A percentile compares a stretch with the other conserved stretches of the same genome.
phyloP scores from a whole-genome alignment of 2,797 vertebrate species.

The Xyrichtys novacula region DNA sequence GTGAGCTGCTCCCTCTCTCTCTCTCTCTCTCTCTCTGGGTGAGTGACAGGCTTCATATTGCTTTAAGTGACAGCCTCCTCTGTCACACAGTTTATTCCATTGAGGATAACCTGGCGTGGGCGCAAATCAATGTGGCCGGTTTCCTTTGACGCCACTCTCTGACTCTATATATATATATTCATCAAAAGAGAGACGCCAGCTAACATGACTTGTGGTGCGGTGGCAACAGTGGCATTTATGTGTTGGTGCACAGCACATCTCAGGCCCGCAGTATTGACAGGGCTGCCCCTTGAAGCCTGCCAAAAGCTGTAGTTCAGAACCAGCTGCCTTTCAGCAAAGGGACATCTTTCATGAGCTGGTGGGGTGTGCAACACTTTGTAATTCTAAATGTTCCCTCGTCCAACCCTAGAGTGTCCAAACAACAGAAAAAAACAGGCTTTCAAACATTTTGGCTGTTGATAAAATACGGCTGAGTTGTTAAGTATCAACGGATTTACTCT shows the following conservation, averaged over 20 bases:
- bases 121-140: slow-evolving; percentile 44
- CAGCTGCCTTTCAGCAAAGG: slow-evolving; percentile 22
- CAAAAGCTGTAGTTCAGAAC: slow-evolving; percentile 33
- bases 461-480: slow-evolving; percentile 1
- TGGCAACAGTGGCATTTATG: slow-evolving; percentile 4
- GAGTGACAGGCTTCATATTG: slow-evolving; percentile 32
- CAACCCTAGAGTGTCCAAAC: neutral
- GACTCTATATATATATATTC: slow-evolving; percentile 34
- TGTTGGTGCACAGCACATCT: slow-evolving; percentile 13
- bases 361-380: slow-evolving; percentile 11
- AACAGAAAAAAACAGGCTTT: neutral
- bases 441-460: slow-evolving; percentile 10
- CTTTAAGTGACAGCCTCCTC: slow-evolving; percentile 21
- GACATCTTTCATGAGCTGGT: slow-evolving; percentile 16
- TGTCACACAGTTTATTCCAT: slow-evolving; percentile 32
- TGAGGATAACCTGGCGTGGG: slow-evolving; percentile 19
- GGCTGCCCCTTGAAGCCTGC: slow-evolving; percentile 8
- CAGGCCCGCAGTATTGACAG: slow-evolving; percentile 19
- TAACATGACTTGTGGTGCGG: slow-evolving; percentile 18
- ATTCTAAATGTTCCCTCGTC: slow-evolving; percentile 17
- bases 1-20: neutral
- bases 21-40: slow-evolving; percentile 1
- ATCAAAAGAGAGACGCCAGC: slow-evolving; percentile 37
- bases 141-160: slow-evolving; percentile 33
- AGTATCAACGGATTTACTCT: slow-evolving; percentile 8